Evolutionary conservation across 1,140 invertebrate species (phyloP), one percentile per base, ranked within the genome.

Genomic region (Bombus ignitus): DNA sequence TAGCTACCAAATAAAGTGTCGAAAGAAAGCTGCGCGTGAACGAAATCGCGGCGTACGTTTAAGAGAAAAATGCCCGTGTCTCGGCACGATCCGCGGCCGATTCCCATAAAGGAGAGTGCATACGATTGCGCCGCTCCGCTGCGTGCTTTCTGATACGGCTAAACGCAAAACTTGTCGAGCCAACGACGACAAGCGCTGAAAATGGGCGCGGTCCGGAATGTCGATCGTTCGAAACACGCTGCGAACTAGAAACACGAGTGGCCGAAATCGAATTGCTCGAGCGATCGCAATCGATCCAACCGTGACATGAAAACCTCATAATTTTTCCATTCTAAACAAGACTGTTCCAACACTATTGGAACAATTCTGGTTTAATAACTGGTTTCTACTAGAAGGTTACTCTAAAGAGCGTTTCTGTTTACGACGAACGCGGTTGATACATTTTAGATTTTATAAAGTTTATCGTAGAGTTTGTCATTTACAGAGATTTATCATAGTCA

Each of bases 131-230:
- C 68, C 65, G 74, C 73, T 66, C 59, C 71, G 65, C 44, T n/a
- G 73, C 42, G 57, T 59, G 53, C 68, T 35, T 73, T 70, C 25
- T 37, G 57, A 39, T 73, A 68, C 72, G 88, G 86, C 82, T 91
- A 93, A 94, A 92, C 89, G 90, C 91, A 87, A 92, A 92, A 92
- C 93, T 92, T 80, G 91, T 92, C 88, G 90, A 93, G 91, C 92
- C 90, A 53, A 53, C 47, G 92, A 94, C 91, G 92, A 94, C 91
- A 39, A 35, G 92, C 89, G 92, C 91, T 92, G 91, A 91, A 81
- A 94, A 93, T 94, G 93, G 93, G 94, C 91, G 94, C 94, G 93
- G 93, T 93, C 86, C 81, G 93, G 94, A 94, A 94, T 94, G 94
- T 92, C 93, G 93, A 93, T 94, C 92, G 91, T 90, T 91, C 87